Evolutionary conservation across 2,888 invertebrate species (phyloP).

Genomic region (Nemapogon koenigi): DNA sequence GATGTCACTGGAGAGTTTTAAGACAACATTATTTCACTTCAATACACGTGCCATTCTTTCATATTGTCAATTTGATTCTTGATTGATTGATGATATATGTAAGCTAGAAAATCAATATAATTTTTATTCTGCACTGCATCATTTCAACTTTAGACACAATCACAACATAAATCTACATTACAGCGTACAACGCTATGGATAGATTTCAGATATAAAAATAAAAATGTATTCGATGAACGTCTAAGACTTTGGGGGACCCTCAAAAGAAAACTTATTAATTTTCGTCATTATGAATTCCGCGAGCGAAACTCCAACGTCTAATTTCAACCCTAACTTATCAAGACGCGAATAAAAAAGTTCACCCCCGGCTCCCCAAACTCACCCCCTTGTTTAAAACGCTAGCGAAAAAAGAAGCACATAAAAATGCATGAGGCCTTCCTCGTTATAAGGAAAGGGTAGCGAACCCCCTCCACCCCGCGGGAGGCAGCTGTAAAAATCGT

Average conservation of each 20-base stretch:
- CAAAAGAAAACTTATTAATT: conserved; percentile 65
- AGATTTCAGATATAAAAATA: too few species aligned
- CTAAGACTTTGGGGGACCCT: conserved; percentile 42
- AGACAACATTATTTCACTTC: too few species aligned
- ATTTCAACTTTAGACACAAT: too few species aligned
- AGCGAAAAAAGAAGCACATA: conserved; percentile 68
- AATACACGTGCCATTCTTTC: too few species aligned
- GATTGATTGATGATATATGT: too few species aligned
- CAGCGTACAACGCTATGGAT: background rate
- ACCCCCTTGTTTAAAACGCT: conserved; percentile 67
- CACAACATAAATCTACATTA: too few species aligned
- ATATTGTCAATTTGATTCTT: too few species aligned
- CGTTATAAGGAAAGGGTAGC: conserved; percentile 67
- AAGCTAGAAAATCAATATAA: too few species aligned
- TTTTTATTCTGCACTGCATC: too few species aligned
- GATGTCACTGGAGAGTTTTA: too few species aligned
- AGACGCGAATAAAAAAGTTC: conserved; percentile 66
- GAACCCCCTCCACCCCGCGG: conserved; percentile 38
- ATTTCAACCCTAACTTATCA: conserved; percentile 68
- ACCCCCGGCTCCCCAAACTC: conserved; percentile 54
- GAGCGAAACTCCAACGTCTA: conserved; percentile 66
- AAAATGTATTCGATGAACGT: conserved; percentile 27
- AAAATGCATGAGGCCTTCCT: conserved; percentile 68
- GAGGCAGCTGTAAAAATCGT: conserved; percentile 66
- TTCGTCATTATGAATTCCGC: conserved; percentile 66